Conservation (phyloP, 2,888 invertebrate species). For the Chymomyza fuscimana region DNA sequence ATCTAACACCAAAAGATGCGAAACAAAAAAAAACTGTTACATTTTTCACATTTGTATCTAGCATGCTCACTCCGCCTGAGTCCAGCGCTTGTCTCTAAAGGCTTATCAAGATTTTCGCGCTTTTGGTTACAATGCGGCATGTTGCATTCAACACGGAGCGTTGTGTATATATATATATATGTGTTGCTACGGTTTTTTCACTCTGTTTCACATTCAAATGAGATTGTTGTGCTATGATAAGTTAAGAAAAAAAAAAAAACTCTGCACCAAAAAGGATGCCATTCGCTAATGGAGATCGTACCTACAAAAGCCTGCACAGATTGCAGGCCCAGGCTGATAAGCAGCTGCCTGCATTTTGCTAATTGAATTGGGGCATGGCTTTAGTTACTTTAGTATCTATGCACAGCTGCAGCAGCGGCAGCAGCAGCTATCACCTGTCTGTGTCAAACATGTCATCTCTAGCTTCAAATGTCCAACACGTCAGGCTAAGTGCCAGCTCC, state of each 20-base stretch:
- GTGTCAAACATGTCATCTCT: constrained; percentile 55
- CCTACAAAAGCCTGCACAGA: neutral
- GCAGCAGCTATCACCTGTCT: constrained; percentile 23
- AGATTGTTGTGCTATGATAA: constrained; percentile 26
- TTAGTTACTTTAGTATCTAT: neutral
- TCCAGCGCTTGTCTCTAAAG: neutral
- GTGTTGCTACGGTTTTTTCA: constrained; percentile 24
- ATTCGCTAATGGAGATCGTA: constrained; percentile 18
- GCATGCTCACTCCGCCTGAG: neutral
- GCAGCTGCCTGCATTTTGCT: constrained; percentile 64
- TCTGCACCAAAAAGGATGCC: constrained; percentile 10
- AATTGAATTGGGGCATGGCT: constrained; percentile 46
- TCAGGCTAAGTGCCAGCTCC: constrained; percentile 59
- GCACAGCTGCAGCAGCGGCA: constrained; percentile 27
- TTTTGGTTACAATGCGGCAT: constrained; percentile 50
- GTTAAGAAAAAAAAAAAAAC: constrained; percentile 4
- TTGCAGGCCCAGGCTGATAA: constrained; percentile 1
- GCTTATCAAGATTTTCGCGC: constrained; percentile 72
- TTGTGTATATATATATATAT: neutral
- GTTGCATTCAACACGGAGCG: constrained; percentile 1
- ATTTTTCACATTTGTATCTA: constrained; percentile 34
- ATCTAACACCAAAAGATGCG: neutral
- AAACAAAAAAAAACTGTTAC: constrained; percentile 42
- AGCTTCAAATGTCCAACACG: constrained; percentile 69
- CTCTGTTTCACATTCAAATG: constrained; percentile 40